Evolutionary conservation across 1,140 invertebrate genomes (phyloP).

Genomic region (Magallana ariakensis): DNA sequence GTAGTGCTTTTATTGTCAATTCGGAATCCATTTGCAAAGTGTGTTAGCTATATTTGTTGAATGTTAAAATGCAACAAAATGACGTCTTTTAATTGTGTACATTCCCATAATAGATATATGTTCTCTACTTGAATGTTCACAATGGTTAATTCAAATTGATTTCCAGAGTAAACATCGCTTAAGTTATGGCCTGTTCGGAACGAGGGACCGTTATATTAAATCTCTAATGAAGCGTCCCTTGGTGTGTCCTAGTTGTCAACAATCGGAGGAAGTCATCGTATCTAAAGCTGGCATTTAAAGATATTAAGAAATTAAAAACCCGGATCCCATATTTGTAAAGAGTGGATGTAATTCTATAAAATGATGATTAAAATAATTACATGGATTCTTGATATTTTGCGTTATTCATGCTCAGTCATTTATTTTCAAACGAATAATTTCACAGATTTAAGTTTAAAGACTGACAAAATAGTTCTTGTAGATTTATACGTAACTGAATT

Average conservation of each 20-base stretch:
- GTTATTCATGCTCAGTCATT: no score
- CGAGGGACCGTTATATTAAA: constrained; percentile 10
- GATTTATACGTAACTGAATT: no score
- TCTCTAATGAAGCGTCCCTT: constrained; percentile 15
- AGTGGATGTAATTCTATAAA: background rate
- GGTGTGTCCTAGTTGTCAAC: no score
- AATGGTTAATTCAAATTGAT: constrained; percentile 35
- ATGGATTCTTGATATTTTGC: no score
- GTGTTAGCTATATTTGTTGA: background rate
- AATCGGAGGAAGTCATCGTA: no score
- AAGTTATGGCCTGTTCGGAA: background rate
- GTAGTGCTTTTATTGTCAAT: background rate
- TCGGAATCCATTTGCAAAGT: background rate
- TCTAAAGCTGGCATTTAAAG: no score
- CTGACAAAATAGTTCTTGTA: no score
- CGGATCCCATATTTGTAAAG: background rate
- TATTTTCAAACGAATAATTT: no score
- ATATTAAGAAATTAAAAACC: background rate
- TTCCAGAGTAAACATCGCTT: background rate
- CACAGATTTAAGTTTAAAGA: no score
- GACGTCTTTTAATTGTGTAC: constrained; percentile 10
- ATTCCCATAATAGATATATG: constrained; percentile 1
- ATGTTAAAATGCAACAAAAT: constrained; percentile 30
- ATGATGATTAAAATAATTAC: no score
- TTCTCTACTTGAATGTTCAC: constrained; percentile 3